A percentile compares a stretch with the other conserved stretches of the same genome.
phyloP scores from a whole-genome alignment of 2,797 vertebrate species.

The Neomorphus geoffroyi region DNA sequence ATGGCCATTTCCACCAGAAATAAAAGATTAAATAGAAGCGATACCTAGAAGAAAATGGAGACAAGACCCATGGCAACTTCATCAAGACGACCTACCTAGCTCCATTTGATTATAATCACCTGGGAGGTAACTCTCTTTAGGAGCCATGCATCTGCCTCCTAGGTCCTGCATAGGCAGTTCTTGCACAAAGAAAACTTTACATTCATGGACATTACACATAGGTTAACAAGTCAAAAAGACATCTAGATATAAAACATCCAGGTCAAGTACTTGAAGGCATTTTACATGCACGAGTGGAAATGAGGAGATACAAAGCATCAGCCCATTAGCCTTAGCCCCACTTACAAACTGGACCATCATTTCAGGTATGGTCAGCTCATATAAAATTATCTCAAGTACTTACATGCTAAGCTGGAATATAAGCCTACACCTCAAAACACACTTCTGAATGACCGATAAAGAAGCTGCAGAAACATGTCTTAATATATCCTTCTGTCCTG shows the following conservation, averaged over 20 bases:
- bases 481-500: background rate
- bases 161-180: background rate
- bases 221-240: background rate
- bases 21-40: background rate
- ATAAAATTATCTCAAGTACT: background rate
- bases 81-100: background rate
- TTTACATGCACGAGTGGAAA: background rate
- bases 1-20: background rate
- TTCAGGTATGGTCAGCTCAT: background rate
- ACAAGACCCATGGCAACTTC: background rate
- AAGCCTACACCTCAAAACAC: background rate
- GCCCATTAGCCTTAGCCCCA: background rate
- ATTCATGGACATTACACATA: background rate
- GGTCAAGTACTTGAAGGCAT: background rate
- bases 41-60: background rate
- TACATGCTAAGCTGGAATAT: background rate
- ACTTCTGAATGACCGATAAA: background rate
- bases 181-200: background rate
- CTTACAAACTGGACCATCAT: background rate
- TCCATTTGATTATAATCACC: background rate
- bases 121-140: background rate
- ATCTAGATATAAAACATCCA: background rate
- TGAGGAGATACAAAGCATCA: background rate
- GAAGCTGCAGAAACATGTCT: background rate
- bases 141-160: background rate